Conservation (phyloP, 1,140 invertebrate genomes). For the Panagrolaimus sp. region DNA sequence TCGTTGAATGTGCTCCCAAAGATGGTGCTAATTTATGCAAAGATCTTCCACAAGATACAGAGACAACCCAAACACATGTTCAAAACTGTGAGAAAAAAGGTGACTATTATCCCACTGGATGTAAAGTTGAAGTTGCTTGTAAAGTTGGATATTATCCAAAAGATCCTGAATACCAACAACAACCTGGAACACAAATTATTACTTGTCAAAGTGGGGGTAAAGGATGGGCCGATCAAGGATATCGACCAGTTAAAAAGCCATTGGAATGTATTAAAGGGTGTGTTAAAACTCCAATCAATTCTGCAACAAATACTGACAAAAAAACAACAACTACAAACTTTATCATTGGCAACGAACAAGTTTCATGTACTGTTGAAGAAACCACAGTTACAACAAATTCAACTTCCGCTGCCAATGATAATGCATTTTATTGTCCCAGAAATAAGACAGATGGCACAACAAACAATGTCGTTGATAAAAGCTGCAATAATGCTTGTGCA, state of each 20-base stretch:
- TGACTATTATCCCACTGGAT: slow-evolving; percentile 1
- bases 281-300: not conserved
- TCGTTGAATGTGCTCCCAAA: not conserved
- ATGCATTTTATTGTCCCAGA: slow-evolving; percentile 1
- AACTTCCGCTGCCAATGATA: not conserved
- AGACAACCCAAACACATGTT: not conserved
- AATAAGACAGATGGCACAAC: not conserved
- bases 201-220: slow-evolving; percentile 1
- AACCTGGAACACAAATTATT: slow-evolving; percentile 6
- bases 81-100: not conserved
- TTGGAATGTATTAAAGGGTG: slow-evolving; percentile 4
- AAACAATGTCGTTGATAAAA: slow-evolving; percentile 10
- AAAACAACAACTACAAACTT: slow-evolving; percentile 4
- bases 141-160: slow-evolving; percentile 10
- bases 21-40: not conserved
- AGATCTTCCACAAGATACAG: not conserved
- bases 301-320: not conserved
- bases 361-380: not conserved
- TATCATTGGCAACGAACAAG: slow-evolving; percentile 7
- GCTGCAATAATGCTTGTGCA: slow-evolving; percentile 9
- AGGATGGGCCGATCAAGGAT: slow-evolving; percentile 11
- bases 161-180: slow-evolving; percentile 8
- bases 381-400: not conserved
- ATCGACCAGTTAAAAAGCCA: slow-evolving; percentile 1
- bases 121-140: slow-evolving; percentile 8